A percentile compares a stretch with the other conserved stretches of the same genome.
Conservation (phyloP, 2,113 vertebrate genomes). For the Noturus placidus region DNA sequence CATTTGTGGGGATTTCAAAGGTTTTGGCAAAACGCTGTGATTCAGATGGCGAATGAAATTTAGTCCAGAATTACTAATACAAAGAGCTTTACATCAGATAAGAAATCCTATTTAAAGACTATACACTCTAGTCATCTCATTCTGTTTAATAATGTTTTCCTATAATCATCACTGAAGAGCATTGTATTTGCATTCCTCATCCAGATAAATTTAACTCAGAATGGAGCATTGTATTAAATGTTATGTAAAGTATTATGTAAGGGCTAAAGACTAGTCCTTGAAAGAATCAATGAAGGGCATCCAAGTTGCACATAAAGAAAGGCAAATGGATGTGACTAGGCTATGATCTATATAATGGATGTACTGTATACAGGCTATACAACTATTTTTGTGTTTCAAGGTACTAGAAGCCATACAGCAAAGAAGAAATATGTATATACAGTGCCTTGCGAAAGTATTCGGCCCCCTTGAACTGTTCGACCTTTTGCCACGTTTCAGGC, state of each 20-base stretch:
- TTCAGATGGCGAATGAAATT: slow-evolving; percentile 9
- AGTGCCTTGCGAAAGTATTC: too few relatives aligned
- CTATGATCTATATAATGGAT: not conserved
- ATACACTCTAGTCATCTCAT: not conserved
- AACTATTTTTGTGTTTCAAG: not conserved
- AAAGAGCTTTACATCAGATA: slow-evolving; percentile 18
- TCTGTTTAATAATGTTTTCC: not conserved
- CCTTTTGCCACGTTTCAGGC: too few relatives aligned
- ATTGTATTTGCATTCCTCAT: not conserved
- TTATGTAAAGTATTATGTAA: not conserved
- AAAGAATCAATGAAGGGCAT: not conserved
- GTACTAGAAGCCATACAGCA: not conserved
- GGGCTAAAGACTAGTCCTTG: not conserved
- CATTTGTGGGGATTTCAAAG: not conserved
- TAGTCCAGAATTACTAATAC: slow-evolving; percentile 25
- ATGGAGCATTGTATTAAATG: not conserved
- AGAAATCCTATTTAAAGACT: not conserved
- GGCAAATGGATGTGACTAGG: not conserved
- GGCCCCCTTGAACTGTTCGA: too few relatives aligned
- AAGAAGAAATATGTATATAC: not conserved
- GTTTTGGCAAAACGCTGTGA: not conserved
- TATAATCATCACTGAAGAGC: not conserved
- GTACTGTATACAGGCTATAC: not conserved
- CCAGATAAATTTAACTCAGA: not conserved
- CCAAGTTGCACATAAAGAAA: not conserved